Conservation (phyloP, 2,888 invertebrate genomes). For the Drosophila peninsularis region DNA sequence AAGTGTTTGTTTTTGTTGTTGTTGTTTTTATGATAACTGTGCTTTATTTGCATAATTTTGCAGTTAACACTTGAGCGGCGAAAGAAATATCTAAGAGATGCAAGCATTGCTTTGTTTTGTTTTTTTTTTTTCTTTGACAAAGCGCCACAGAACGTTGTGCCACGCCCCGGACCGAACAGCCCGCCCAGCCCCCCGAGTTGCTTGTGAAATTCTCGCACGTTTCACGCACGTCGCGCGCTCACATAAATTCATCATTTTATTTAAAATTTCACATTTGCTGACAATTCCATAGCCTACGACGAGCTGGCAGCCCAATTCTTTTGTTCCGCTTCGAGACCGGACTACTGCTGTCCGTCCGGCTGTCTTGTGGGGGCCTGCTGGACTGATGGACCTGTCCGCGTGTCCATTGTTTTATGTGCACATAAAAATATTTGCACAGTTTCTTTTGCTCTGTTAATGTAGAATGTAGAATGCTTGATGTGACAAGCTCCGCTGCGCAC, state of each 20-base stretch:
- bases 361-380: slow-evolving; percentile 7
- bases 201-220: slow-evolving; percentile 73
- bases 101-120: slow-evolving; percentile 39
- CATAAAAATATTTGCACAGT: slow-evolving; percentile 74
- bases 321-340: slow-evolving; percentile 44
- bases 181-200: slow-evolving; percentile 27
- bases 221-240: slow-evolving; percentile 43
- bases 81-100: slow-evolving; percentile 53
- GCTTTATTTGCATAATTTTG: slow-evolving; percentile 65
- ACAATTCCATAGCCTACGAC: slow-evolving; percentile 74
- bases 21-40: slow-evolving; percentile 40
- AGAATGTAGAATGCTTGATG: slow-evolving; percentile 46
- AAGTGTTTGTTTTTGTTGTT: slow-evolving; percentile 30
- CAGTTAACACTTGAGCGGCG: slow-evolving; percentile 53
- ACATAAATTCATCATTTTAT: slow-evolving; percentile 79
- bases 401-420: slow-evolving; percentile 59
- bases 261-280: slow-evolving; percentile 76
- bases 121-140: slow-evolving; percentile 33
- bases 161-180: slow-evolving; percentile 25
- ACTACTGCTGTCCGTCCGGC: slow-evolving; percentile 5
- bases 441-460: slow-evolving; percentile 60
- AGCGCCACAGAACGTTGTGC: slow-evolving; percentile 11
- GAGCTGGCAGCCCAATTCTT: slow-evolving; percentile 51
- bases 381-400: slow-evolving; percentile 18
- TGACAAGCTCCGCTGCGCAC: slow-evolving; percentile 16